Evolutionary conservation across 2,888 invertebrate genomes (phyloP), one percentile per base, ranked within the genome.

Genomic region (Venusia cambrica): DNA sequence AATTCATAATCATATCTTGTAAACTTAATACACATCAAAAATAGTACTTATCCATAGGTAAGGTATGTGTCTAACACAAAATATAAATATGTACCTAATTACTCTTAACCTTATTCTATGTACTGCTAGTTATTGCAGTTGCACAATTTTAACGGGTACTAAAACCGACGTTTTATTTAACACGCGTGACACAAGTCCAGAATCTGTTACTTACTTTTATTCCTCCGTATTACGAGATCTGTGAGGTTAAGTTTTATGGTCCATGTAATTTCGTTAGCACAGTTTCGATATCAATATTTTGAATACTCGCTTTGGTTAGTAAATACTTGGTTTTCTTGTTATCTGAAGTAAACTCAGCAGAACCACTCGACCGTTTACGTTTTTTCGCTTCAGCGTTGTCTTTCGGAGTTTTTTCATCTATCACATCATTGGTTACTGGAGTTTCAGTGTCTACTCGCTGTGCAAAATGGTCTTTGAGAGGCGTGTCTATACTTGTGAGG

Each of bases 231-330:
- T 19, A 17, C 12, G 9, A 5, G 16, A 22, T 16, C 20, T n/a
- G 16, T 14, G 27, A 29, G 41, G 38, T 52, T 72, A n/a, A n/a
- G n/a, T n/a, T n/a, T n/a, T n/a, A 84, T 22, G 80, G 77, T 11
- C 87, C 88, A 49, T 88, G 87, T 28, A 88, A 57, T 53, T 85
- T 83, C 54, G 66, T 78, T 16, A 88, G 57, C 29, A 88, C 80
- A 7, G 80, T 67, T 57, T 88, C 88, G 30, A 88, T 88, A 58
- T 87, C 87, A 29, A 87, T 75, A 54, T 87, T 73, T 55, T 79
- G 74, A 50, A 81, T 80, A 48, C 73, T 78, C 18, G 76, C 66
- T 3, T 80, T 65, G 49, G 70, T 67, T 6, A 81, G 62, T 41
- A 81, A 56, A 47, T 73, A 74, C 51, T 78, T 84, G 1, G 60